A percentile compares a stretch with the other conserved stretches of the same genome.
Conservation (phyloP, 2,888 invertebrate genomes). For the Yponomeuta evonymella region DNA sequence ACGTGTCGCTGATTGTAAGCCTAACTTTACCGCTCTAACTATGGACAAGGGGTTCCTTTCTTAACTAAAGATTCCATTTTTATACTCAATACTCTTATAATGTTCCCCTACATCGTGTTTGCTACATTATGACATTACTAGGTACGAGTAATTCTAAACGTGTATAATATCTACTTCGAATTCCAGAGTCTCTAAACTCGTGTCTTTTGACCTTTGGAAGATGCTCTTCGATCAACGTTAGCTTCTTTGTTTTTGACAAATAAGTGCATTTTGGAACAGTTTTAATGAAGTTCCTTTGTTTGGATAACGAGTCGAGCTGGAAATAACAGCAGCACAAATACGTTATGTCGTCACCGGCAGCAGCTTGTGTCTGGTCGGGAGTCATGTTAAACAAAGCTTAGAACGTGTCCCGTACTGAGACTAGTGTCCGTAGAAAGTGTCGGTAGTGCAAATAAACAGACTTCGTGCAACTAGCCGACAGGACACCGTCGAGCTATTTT, state of each 20-base stretch:
- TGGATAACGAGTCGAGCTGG: neutral
- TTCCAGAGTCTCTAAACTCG: too few species aligned
- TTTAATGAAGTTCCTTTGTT: constrained; percentile 1
- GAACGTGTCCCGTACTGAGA: neutral
- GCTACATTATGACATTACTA: too few species aligned
- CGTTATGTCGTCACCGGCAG: neutral
- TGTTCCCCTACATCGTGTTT: too few species aligned
- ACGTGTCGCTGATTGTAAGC: too few species aligned
- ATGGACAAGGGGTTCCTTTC: too few species aligned
- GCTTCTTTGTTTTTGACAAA: neutral
- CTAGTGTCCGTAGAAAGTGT: constrained; percentile 5
- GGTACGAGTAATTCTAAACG: too few species aligned
- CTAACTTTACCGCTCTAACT: too few species aligned
- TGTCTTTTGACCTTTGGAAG: neutral
- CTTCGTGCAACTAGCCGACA: neutral
- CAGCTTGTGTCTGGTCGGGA: neutral
- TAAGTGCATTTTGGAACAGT: neutral
- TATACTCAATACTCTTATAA: too few species aligned
- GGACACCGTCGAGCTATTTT: constrained; percentile 41
- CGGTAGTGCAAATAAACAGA: constrained; percentile 1
- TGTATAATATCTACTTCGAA: too few species aligned
- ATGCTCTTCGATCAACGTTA: neutral
- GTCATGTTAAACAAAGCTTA: constrained; percentile 13
- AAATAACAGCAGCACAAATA: neutral
- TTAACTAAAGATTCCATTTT: too few species aligned